These are phyloP conservation scores for Melanargia galathea DNA, from an alignment of 2,888 invertebrate genomes.

Conservation along the genomic window DNA sequence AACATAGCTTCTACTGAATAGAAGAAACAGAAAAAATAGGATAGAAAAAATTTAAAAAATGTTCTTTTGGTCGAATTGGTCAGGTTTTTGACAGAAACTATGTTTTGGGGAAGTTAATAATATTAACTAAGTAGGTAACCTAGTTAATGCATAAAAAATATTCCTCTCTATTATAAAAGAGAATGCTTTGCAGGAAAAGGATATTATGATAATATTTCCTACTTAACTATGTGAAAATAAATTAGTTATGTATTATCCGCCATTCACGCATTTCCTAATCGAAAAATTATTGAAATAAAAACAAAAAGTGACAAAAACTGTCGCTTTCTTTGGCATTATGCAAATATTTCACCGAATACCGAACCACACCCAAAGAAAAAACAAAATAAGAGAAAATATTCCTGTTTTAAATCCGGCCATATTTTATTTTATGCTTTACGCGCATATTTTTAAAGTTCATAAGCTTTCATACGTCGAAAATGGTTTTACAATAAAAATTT, in stretches of 20 bases:
- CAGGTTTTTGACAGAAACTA: too few species aligned
- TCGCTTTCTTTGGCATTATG: conserved; percentile 45
- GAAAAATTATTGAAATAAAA: conserved; percentile 2
- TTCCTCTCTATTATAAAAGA: too few species aligned
- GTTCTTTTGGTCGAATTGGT: too few species aligned
- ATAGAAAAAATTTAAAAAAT: too few species aligned
- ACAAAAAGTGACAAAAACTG: conserved; percentile 17
- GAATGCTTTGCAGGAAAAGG: too few species aligned
- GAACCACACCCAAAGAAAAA: conserved; percentile 42
- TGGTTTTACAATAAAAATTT: not conserved
- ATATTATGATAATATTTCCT: not conserved
- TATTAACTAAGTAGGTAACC: too few species aligned
- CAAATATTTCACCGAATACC: conserved; percentile 45
- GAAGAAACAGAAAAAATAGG: too few species aligned
- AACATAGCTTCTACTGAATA: too few species aligned
- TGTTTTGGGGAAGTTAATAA: too few species aligned
- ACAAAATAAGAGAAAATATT: conserved; percentile 19
- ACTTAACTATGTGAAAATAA: conserved; percentile 1
- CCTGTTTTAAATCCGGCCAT: conserved; percentile 7
- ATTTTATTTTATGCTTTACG: conserved; percentile 14
- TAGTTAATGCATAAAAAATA: too few species aligned
- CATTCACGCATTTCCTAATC: conserved; percentile 1
- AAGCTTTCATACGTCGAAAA: conserved; percentile 7
- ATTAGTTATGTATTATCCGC: not conserved
- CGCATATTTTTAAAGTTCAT: conserved; percentile 18